Base-by-base conservation (phyloP, 92 coral and sea anemone species). In the Phymanthus crucifer region DNA sequence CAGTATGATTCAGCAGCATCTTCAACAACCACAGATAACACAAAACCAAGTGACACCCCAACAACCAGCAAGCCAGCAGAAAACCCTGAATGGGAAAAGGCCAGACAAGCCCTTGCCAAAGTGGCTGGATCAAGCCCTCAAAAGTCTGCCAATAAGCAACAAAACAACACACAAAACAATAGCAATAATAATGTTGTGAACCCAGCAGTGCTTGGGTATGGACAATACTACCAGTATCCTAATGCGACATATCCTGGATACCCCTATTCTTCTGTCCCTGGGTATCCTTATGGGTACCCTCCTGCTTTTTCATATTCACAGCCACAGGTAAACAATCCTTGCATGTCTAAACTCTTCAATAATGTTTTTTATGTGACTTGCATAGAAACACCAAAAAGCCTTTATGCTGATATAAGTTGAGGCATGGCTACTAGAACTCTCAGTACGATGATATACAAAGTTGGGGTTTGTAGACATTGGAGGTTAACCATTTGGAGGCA, bases 21-120 rank as follows among this genome's bases (percentile, higher is more conserved):
- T 13, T 90, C 85, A 77, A 77, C 80, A 66, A 34, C 75, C 32
- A 76, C 87, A 46, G 85, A 85, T 37, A 78, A 72, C 45, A 65
- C 71, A 40, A 75, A 79, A 38, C 68, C 84, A 31, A 65, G 90
- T 70, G 84, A 85, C 17, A 50, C 88, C 36, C 87, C 70, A 66
- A 71, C 89, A 8, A 87, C 75, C 34, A 38, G 61, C 32, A 83
- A 88, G 78, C 78, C 88, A 37, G 77, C 83, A 56, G 93, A 89
- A 43, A 96, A 90, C 66, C 99, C 99, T 11, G 94, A 91, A 69
- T 96, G 99, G 99, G 95, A 96, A 74, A 93, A 87, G 57, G 99
- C 99, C n/a, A 87, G 98, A 71, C 96, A 96, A 83, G 99, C 98
- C 7, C 84, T 96, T 67, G 99, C 99, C 10, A 93, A 96, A 88